Evolutionary conservation across 2,797 vertebrate genomes (phyloP).

Genomic region (Clarias platycephalus): DNA sequence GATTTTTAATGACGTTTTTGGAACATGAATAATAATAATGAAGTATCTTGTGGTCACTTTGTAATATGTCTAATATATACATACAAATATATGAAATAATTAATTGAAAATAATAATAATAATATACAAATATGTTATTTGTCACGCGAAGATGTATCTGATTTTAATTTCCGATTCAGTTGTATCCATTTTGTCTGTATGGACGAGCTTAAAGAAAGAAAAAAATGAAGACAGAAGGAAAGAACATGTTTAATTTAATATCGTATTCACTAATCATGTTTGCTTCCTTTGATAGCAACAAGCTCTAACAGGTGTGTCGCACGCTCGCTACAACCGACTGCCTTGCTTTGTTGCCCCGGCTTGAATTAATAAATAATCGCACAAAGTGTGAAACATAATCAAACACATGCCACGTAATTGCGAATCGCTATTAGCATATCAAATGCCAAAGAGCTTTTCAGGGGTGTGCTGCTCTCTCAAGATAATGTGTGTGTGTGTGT

Average conservation of each 20-base stretch:
- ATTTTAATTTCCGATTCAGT: background rate
- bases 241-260: constrained; percentile 32
- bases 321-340: constrained; percentile 50
- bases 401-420: constrained; percentile 65
- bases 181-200: background rate
- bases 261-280: constrained; percentile 45
- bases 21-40: background rate
- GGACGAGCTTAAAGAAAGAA: background rate
- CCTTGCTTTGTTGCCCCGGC: constrained; percentile 52
- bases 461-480: constrained; percentile 49
- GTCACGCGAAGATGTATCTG: no score
- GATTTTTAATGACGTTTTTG: background rate
- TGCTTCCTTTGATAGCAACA: constrained; percentile 54
- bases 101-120: background rate
- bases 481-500: constrained; percentile 50
- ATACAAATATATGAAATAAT: background rate
- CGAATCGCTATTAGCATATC: constrained; percentile 65
- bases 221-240: background rate
- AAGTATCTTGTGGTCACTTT: background rate
- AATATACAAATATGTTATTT: background rate
- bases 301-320: constrained; percentile 58
- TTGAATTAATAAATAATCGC: constrained; percentile 62
- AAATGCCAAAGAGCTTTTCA: constrained; percentile 64
- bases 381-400: constrained; percentile 60
- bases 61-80: background rate